Percentiles rank a stretch among this genome's conserved stretches.
Evolutionary conservation across 2,888 invertebrate genomes (phyloP).

Genomic region (Apeira syringaria): DNA sequence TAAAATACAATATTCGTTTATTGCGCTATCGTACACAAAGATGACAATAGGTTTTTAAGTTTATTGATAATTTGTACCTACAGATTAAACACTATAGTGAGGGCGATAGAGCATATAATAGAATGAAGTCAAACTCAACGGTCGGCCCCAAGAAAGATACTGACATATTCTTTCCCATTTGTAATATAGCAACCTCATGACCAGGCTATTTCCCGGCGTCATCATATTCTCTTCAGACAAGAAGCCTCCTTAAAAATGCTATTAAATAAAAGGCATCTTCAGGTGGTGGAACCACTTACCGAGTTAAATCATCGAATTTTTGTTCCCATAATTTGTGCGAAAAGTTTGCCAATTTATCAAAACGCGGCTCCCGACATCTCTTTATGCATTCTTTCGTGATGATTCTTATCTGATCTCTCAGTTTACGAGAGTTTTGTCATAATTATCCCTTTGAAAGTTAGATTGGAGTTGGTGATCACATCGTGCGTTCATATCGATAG

Average conservation of each 20-base stretch:
- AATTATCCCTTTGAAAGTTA: constrained; percentile 10
- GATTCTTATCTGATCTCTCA: constrained; percentile 24
- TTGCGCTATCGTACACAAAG: too few relatives aligned
- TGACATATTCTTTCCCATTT: too few relatives aligned
- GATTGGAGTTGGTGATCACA: too few relatives aligned
- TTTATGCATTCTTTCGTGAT: constrained; percentile 31
- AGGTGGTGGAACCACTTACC: constrained; percentile 8
- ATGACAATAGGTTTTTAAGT: too few relatives aligned
- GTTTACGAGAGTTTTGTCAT: constrained; percentile 9
- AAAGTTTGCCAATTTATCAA: constrained; percentile 33
- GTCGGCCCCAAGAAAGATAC: too few relatives aligned
- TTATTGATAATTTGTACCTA: too few relatives aligned
- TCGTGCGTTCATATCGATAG: too few relatives aligned
- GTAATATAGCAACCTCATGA: too few relatives aligned
- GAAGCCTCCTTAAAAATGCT: constrained; percentile 14
- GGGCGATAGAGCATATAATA: too few relatives aligned
- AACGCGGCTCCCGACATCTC: constrained; percentile 13
- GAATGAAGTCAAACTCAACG: too few relatives aligned
- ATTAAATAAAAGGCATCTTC: constrained; percentile 18
- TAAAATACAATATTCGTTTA: too few relatives aligned
- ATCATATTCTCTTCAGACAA: background rate
- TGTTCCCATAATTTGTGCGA: constrained; percentile 28
- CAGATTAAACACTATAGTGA: too few relatives aligned
- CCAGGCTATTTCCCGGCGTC: background rate
- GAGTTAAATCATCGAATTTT: constrained; percentile 31